Conservation (phyloP, 1,140 invertebrate genomes). For the Procambarus clarkii region DNA sequence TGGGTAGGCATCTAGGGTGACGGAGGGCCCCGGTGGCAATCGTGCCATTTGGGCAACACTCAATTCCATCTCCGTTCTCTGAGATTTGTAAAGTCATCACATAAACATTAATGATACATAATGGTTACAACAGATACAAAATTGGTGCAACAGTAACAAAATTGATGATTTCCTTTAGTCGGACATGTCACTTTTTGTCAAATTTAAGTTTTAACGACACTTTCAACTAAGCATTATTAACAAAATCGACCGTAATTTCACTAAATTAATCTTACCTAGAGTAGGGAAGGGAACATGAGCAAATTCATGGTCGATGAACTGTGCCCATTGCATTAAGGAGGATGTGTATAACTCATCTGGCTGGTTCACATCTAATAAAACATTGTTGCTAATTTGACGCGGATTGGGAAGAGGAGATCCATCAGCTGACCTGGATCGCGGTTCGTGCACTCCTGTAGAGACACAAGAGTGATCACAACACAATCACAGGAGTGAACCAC, state of each 20-base stretch:
- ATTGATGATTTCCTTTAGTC: too few species aligned
- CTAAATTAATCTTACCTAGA: conserved; percentile 77
- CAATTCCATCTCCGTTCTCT: conserved; percentile 74
- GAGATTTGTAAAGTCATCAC: background rate
- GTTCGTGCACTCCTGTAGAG: conserved; percentile 78
- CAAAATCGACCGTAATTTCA: background rate
- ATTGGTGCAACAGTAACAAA: too few species aligned
- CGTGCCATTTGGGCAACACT: conserved; percentile 74
- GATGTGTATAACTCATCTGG: conserved; percentile 84
- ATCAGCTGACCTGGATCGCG: conserved; percentile 78
- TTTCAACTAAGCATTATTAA: background rate
- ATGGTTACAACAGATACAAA: too few species aligned
- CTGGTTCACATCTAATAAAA: conserved; percentile 83
- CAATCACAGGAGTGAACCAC: too few species aligned
- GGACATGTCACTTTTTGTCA: too few species aligned
- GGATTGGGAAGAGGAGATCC: conserved; percentile 81
- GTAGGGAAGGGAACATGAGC: conserved; percentile 82
- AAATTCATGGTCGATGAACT: conserved; percentile 92
- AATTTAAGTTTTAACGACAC: too few species aligned
- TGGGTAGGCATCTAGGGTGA: conserved; percentile 80
- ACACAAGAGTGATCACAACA: background rate
- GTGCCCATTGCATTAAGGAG: conserved; percentile 89
- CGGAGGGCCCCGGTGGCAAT: conserved; percentile 72
- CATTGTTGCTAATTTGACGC: conserved; percentile 82
- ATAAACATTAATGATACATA: too few species aligned